Evolutionary conservation across 2,113 vertebrate genomes (phyloP), one percentile per base, ranked within the genome.

Genomic region (Orthonyx spaldingii): DNA sequence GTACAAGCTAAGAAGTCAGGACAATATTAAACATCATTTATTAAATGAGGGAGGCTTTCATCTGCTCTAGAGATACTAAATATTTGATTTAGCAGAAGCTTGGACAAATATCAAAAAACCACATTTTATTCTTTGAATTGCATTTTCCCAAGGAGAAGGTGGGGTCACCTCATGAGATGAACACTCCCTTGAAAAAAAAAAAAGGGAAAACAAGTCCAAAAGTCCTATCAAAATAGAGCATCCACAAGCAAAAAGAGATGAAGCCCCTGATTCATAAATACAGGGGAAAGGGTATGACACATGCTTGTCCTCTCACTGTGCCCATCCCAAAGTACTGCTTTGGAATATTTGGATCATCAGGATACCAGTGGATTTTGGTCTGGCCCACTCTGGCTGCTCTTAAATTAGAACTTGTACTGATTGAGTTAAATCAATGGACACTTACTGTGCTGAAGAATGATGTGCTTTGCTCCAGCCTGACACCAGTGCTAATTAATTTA

Each of bases 401-500:
- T 90, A 47, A 16, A 39, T n/a, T 66, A 50, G 3, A 65, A 69
- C 18, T 80, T 85, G 15, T 66, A 44, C 35, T 44, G 66, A 56
- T 44, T 33, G 78, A 72, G 55, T 91, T 94, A 93, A 93, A 71
- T 20, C 74, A 65, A 37, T 76, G 57, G 77, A 94, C 68, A 13
- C 78, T 94, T 88, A 66, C 4, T 90, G 52, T 70, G n/a, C 24
- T 84, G 88, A 94, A 90, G 82, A 94, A 80, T 80, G 75, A 96
- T 74, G 82, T 47, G 24, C 39, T 86, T 92, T 91, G 35, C 66
- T 96, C 47, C n/a, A 77, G 59, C 24, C 63, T 88, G 90, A 86
- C 68, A 87, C 27, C 0, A 0, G 22, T 84, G 59, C 32, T 95
- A 92, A 94, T 93, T 92, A 88, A 92, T 90, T 90, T 81, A 85